These are phyloP conservation scores for Pangasianodon gigas DNA, from an alignment of 2,113 vertebrate species.

Conservation along the genomic window DNA sequence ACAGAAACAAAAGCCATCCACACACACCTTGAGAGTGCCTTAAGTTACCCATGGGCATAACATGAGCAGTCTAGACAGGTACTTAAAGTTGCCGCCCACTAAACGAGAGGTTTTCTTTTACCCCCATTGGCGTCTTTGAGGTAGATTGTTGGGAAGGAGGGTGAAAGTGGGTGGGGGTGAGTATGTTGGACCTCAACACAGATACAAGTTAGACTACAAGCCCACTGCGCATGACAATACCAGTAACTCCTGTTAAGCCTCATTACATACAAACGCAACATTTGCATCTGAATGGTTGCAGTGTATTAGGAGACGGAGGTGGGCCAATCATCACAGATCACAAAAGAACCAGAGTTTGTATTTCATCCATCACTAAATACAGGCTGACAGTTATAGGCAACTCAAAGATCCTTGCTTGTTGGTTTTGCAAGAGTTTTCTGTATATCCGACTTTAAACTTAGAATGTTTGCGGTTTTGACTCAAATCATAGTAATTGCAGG, in stretches of 20 bases:
- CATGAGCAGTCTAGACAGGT: slow-evolving; percentile 51
- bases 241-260: background rate
- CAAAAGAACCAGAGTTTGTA: slow-evolving; percentile 6
- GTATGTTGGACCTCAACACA: background rate
- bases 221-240: slow-evolving; percentile 40
- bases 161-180: background rate
- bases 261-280: slow-evolving; percentile 32
- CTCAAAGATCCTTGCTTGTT: background rate
- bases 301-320: slow-evolving; percentile 21
- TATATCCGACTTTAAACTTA: background rate
- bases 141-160: background rate
- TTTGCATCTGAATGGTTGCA: slow-evolving; percentile 28
- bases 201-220: slow-evolving; percentile 22
- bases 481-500: slow-evolving; percentile 18
- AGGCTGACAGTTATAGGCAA: background rate
- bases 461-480: background rate
- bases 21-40: slow-evolving; percentile 7
- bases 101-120: slow-evolving; percentile 9
- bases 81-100: slow-evolving; percentile 32
- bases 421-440: background rate
- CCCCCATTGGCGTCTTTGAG: slow-evolving; percentile 27
- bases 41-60: slow-evolving; percentile 26
- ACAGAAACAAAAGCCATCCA: slow-evolving; percentile 33
- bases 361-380: background rate
- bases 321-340: background rate